phyloP scores from a whole-genome alignment of 2,113 vertebrate species.

The Craseonycteris thonglongyai region DNA sequence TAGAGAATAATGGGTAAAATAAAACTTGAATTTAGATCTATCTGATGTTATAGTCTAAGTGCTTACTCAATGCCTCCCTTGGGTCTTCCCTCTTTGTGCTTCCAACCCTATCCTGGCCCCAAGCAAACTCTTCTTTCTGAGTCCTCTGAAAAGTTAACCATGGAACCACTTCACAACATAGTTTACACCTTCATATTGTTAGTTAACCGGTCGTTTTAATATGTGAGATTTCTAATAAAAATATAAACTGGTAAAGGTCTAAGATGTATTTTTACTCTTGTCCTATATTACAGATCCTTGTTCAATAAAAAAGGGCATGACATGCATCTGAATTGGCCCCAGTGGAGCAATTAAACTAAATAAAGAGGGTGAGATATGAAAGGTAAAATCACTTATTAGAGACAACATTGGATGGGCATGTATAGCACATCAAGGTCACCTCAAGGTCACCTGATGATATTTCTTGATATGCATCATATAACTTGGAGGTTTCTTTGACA shows the following conservation, averaged over 20 bases:
- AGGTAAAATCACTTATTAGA: not conserved
- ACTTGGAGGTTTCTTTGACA: not conserved
- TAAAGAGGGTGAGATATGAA: not conserved
- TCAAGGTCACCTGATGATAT: not conserved
- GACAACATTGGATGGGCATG: not conserved
- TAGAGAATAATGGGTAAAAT: not conserved
- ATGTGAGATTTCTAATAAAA: not conserved
- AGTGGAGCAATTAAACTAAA: not conserved
- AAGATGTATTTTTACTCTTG: not conserved
- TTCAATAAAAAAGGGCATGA: not conserved
- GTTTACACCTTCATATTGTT: not conserved
- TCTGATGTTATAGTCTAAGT: not conserved
- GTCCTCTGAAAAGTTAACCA: not conserved
- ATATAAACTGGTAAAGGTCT: not conserved
- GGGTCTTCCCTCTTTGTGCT: not conserved
- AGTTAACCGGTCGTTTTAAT: not conserved
- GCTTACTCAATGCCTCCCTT: not conserved
- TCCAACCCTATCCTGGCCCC: not conserved
- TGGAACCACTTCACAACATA: not conserved
- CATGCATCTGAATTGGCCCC: not conserved
- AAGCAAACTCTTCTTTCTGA: not conserved
- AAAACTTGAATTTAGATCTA: not conserved
- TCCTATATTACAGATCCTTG: not conserved
- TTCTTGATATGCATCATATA: not conserved
- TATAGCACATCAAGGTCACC: not conserved